A percentile compares a stretch with the other conserved stretches of the same genome.
Evolutionary conservation across 2,888 invertebrate genomes (phyloP).

Genomic region (Volucella inanis): DNA sequence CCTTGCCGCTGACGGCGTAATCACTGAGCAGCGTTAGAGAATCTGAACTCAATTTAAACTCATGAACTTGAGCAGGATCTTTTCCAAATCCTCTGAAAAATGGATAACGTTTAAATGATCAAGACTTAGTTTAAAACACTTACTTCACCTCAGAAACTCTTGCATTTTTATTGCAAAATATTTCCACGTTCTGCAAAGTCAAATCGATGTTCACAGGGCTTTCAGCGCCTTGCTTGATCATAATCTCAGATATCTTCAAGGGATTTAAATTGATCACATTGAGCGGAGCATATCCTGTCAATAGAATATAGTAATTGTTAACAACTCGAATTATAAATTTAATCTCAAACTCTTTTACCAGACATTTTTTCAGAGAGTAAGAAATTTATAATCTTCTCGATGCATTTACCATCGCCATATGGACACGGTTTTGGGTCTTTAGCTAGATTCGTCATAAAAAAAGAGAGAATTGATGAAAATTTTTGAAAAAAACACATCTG

Average conservation of each 20-base stretch:
- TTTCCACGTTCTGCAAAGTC: conserved; percentile 64
- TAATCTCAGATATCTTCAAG: conserved; percentile 60
- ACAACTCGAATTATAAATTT: neutral
- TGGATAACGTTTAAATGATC: neutral
- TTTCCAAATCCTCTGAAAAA: conserved; percentile 77
- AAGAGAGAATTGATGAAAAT: neutral
- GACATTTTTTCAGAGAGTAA: conserved; percentile 44
- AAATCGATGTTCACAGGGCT: conserved; percentile 77
- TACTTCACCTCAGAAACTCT: conserved; percentile 63
- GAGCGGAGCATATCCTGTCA: conserved; percentile 64
- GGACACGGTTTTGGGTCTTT: conserved; percentile 68
- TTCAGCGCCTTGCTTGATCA: conserved; percentile 75
- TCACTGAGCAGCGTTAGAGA: conserved; percentile 65
- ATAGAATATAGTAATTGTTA: no score
- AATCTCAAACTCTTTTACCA: conserved; percentile 24
- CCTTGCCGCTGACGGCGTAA: conserved; percentile 80
- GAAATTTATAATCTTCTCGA: conserved; percentile 61
- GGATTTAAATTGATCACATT: conserved; percentile 74
- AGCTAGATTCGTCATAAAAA: conserved; percentile 45
- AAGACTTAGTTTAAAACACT: conserved; percentile 7
- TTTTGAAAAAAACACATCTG: no score
- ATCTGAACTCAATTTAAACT: conserved; percentile 59
- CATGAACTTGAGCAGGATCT: conserved; percentile 75
- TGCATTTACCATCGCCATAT: conserved; percentile 69
- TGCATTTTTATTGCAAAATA: conserved; percentile 51